Evolutionary conservation across 2,888 invertebrate species (phyloP), one percentile per base, ranked within the genome.

Genomic region (Volucella bombylans): DNA sequence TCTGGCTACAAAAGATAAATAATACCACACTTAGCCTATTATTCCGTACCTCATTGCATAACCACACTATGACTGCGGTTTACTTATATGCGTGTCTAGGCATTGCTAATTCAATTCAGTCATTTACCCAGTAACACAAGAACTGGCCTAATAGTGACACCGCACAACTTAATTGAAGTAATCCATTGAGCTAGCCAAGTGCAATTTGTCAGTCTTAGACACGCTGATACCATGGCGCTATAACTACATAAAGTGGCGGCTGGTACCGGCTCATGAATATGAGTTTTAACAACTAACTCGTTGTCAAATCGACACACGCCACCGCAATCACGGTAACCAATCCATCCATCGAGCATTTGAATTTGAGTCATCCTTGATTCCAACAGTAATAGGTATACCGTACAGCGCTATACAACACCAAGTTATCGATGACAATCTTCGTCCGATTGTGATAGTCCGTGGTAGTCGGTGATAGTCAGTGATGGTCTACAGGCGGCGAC

Each of bases 311-410:
- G 64, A 59, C 59, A 54, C 73, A 74, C 73, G 79, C 68, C 62
- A 64, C 47, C 55, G 54, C 14, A 47, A 43, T 39, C 54, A 45
- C 15, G 12, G 9, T 15, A 9, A 14, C n/a, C 43, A 74, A 67
- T 11, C 39, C 8, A 41, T 50, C 68, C 54, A 73, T 69, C 79
- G 64, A 73, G 65, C 74, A 61, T 79, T 59, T 74, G 65, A 79
- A 79, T 83, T 57, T 54, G 74, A 67, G 47, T 80, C 80, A 83
- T 83, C 83, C 74, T 79, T 79, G 74, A 77, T 61, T 41, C 14
- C 41, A 9, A 55, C 45, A 45, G 52, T 8, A 23, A 31, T 15
- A 10, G 52, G 11, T 39, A 50, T 3, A 18, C 23, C 9, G 41
- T 72, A 38, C n/a, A 68, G 61, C 62, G 73, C 64, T 62, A 71